A percentile compares a stretch with the other conserved stretches of the same genome.
phyloP scores from a whole-genome alignment of 2,113 vertebrate genomes.

The Labrus mixtus region DNA sequence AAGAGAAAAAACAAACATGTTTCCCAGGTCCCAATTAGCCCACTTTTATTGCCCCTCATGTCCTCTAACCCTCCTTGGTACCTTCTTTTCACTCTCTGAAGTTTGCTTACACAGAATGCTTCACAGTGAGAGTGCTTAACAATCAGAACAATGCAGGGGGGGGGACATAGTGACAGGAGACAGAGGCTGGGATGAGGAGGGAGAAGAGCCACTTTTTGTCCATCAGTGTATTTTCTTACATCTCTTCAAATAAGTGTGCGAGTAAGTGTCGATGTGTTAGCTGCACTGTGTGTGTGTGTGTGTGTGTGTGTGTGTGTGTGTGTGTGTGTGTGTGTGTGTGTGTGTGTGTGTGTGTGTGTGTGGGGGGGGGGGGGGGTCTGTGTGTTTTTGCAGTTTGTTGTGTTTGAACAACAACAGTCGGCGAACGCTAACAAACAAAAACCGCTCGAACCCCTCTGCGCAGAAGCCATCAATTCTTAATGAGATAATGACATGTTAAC shows the following conservation, averaged over 20 bases:
- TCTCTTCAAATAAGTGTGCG: neutral
- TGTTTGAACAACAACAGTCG: constrained; percentile 67
- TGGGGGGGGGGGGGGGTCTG: too few species aligned
- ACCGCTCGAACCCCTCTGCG: constrained; percentile 62
- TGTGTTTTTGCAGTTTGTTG: constrained; percentile 70
- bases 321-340: too few species aligned
- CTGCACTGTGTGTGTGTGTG: too few species aligned
- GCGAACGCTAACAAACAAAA: constrained; percentile 67
- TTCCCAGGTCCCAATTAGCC: constrained; percentile 82
- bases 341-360: too few species aligned
- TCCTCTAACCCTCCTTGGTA: constrained; percentile 38
- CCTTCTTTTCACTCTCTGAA: constrained; percentile 51
- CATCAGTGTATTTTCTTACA: constrained; percentile 24
- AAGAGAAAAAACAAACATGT: constrained; percentile 76
- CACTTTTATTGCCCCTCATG: constrained; percentile 74
- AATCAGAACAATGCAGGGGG: constrained; percentile 39
- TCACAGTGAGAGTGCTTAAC: constrained; percentile 52
- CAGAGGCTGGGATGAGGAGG: constrained; percentile 4
- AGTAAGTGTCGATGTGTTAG: constrained; percentile 1
- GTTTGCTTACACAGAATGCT: constrained; percentile 66
- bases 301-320: too few species aligned
- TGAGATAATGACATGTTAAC: constrained; percentile 80
- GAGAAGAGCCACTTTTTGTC: constrained; percentile 21
- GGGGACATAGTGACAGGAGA: constrained; percentile 13
- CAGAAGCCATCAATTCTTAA: constrained; percentile 81